phyloP scores from a whole-genome alignment of 2,888 invertebrate genomes.

The Chouioia cunea region DNA sequence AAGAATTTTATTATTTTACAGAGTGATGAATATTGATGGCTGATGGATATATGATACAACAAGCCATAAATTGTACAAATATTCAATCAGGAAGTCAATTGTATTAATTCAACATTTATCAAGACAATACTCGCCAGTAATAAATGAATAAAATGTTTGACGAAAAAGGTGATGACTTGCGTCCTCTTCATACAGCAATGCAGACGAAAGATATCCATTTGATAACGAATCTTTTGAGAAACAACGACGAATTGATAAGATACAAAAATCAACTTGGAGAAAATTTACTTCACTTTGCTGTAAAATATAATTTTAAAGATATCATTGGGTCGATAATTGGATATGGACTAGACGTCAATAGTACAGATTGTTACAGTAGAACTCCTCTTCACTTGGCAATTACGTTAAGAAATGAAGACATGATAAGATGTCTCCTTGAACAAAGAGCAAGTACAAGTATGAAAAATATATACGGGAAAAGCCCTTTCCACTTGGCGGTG shows the following conservation, averaged over 20 bases:
- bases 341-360: slow-evolving; percentile 19
- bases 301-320: slow-evolving; percentile 21
- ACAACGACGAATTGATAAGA: neutral
- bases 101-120: neutral
- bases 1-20: neutral
- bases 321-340: slow-evolving; percentile 1
- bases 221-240: slow-evolving; percentile 17
- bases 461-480: slow-evolving; percentile 21
- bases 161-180: slow-evolving; percentile 6
- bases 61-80: no score
- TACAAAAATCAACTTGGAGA: slow-evolving; percentile 28
- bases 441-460: slow-evolving; percentile 2
- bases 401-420: slow-evolving; percentile 1
- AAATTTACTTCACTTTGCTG: slow-evolving; percentile 27
- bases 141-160: slow-evolving; percentile 26
- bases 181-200: neutral
- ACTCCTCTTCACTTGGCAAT: slow-evolving; percentile 31
- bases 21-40: no score
- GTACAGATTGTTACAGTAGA: slow-evolving; percentile 18
- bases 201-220: slow-evolving; percentile 2
- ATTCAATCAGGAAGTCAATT: no score
- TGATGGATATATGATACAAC: no score
- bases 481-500: slow-evolving; percentile 25
- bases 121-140: neutral
- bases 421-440: slow-evolving; percentile 23